These are phyloP conservation scores for Erpetoichthys calabaricus DNA, from an alignment of 2,797 vertebrate genomes.

Conservation along the genomic window DNA sequence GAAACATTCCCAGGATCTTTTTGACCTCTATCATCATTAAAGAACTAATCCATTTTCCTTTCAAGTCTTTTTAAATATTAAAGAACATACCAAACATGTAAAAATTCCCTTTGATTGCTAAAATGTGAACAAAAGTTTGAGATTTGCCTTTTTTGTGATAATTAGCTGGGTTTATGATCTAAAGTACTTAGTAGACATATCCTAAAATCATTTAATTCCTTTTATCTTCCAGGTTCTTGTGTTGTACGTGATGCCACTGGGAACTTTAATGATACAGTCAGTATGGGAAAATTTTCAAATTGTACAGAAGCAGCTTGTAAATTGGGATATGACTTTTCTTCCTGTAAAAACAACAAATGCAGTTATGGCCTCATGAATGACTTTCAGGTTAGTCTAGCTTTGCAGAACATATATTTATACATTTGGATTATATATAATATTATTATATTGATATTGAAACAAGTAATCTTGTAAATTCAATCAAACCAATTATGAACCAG, in stretches of 20 bases:
- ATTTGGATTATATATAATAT: not conserved
- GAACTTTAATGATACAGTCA: conserved; percentile 48
- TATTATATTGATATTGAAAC: not conserved
- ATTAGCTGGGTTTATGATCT: conserved; percentile 1
- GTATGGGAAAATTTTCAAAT: conserved; percentile 44
- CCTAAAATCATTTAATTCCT: not conserved
- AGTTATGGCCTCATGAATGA: conserved; percentile 75
- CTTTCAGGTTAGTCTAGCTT: conserved; percentile 53
- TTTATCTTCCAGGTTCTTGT: conserved; percentile 60
- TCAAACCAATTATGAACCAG: not conserved
- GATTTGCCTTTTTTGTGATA: fast-evolving
- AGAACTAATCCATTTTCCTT: not conserved
- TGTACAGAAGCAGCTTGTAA: conserved; percentile 74
- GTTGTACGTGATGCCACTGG: conserved; percentile 85
- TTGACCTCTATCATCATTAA: not conserved
- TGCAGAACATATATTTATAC: not conserved
- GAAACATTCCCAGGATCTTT: conserved; percentile 5
- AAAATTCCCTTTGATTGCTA: not conserved
- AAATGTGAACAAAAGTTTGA: not conserved
- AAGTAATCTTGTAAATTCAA: not conserved
- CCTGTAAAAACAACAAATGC: conserved; percentile 48
- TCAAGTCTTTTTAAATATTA: not conserved
- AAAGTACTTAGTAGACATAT: not conserved
- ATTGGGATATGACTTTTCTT: conserved; percentile 74
- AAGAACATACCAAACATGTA: too few species aligned